These are phyloP conservation scores for Cydia amplana DNA, from an alignment of 1,140 invertebrate genomes.

Conservation along the genomic window DNA sequence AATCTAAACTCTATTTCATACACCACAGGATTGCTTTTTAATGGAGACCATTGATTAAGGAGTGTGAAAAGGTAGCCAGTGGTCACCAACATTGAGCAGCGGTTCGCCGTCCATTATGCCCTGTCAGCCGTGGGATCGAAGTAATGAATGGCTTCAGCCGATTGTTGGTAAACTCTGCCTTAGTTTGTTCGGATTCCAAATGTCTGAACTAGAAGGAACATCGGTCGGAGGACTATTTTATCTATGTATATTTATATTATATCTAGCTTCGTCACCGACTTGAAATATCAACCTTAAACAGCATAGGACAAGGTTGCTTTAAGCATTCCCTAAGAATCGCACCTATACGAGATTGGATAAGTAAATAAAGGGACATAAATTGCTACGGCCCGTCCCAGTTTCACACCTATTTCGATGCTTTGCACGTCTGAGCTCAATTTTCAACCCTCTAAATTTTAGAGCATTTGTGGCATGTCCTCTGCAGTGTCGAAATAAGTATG, in stretches of 20 bases:
- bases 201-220: neutral
- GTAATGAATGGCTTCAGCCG: constrained; percentile 18
- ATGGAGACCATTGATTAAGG: neutral
- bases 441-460: constrained; percentile 27
- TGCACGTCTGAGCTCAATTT: constrained; percentile 25
- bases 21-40: neutral
- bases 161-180: constrained; percentile 15
- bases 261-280: neutral
- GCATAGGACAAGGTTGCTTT: neutral
- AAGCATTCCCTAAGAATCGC: neutral
- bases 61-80: neutral
- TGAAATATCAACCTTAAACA: neutral
- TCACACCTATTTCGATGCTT: constrained; percentile 16
- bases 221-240: neutral
- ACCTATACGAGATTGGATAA: neutral
- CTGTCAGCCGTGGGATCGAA: constrained; percentile 9
- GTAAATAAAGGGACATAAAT: constrained; percentile 12
- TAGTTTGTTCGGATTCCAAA: neutral
- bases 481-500: neutral
- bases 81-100: constrained; percentile 10
- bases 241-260: too few species aligned
- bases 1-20: neutral
- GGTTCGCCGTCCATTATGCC: constrained; percentile 22
- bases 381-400: neutral
- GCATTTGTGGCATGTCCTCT: neutral